A percentile compares a stretch with the other conserved stretches of the same genome.
These are phyloP conservation scores for Trilocha varians DNA, from an alignment of 2,888 invertebrate species.

Conservation along the genomic window DNA sequence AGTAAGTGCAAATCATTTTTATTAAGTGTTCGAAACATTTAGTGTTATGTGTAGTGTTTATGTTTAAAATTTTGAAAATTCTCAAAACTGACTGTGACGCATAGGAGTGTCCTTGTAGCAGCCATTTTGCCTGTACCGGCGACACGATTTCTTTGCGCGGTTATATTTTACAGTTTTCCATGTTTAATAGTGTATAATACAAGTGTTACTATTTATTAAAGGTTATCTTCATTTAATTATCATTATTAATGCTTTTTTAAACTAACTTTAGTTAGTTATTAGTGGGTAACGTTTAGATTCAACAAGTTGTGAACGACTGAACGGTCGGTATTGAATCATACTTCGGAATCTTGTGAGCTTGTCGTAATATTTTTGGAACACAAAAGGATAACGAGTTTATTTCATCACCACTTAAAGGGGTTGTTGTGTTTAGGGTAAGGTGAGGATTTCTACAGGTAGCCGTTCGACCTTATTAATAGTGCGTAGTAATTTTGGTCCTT, in stretches of 20 bases:
- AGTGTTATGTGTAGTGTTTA: slow-evolving; percentile 38
- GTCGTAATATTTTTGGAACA: slow-evolving; percentile 39
- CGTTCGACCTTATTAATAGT: slow-evolving; percentile 40
- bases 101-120: slow-evolving; percentile 75
- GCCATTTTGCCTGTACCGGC: slow-evolving; percentile 73
- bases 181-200: too few relatives aligned
- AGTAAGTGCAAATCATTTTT: slow-evolving; percentile 62
- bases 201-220: too few relatives aligned
- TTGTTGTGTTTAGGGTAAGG: neutral
- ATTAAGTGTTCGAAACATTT: slow-evolving; percentile 44
- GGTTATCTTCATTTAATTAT: too few relatives aligned
- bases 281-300: too few relatives aligned
- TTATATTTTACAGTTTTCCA: slow-evolving; percentile 35
- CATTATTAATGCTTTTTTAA: too few relatives aligned
- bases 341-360: slow-evolving; percentile 32
- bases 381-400: neutral
- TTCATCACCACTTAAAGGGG: neutral
- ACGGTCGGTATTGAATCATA: slow-evolving; percentile 5
- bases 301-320: neutral
- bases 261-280: too few relatives aligned
- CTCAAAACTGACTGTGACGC: slow-evolving; percentile 70
- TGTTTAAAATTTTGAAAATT: slow-evolving; percentile 30
- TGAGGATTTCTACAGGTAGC: slow-evolving; percentile 24
- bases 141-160: slow-evolving; percentile 68
- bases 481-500: slow-evolving; percentile 64